These are phyloP conservation scores for Tragelaphus scriptus DNA, from an alignment of 2,113 vertebrate genomes.

Conservation along the genomic window DNA sequence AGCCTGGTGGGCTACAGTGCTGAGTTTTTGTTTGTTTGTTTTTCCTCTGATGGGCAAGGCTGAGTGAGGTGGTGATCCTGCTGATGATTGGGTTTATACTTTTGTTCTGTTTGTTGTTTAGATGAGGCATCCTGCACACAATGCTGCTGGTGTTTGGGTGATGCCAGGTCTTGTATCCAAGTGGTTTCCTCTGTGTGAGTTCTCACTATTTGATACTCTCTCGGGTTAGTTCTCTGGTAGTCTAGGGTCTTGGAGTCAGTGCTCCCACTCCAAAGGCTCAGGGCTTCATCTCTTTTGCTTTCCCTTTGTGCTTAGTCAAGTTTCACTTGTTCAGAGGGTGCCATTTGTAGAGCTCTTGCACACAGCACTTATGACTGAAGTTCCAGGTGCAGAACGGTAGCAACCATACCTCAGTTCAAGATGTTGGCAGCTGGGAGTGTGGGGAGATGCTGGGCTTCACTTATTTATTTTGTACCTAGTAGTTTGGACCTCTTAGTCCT, in stretches of 20 bases:
- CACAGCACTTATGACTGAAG: not conserved
- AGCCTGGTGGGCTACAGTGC: not conserved
- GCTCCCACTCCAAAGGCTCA: not conserved
- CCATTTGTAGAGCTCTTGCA: not conserved
- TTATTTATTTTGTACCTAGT: not conserved
- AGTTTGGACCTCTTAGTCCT: not conserved
- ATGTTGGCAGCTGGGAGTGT: not conserved
- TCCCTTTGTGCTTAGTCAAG: not conserved
- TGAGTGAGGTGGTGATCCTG: not conserved
- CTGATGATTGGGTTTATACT: not conserved
- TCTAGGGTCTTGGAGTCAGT: not conserved
- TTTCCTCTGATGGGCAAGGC: not conserved
- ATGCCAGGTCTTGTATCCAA: not conserved
- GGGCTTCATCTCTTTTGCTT: not conserved
- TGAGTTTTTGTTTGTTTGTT: not conserved
- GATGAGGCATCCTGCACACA: not conserved
- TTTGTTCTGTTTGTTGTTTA: not conserved
- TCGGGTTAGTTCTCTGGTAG: not conserved
- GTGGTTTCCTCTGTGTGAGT: not conserved
- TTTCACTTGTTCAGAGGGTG: not conserved
- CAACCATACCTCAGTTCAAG: not conserved
- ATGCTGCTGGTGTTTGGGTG: not conserved
- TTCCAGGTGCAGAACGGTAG: not conserved
- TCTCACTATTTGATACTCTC: not conserved
- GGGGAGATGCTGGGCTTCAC: not conserved